Evolutionary conservation across 2,113 vertebrate genomes (phyloP), one percentile per base, ranked within the genome.

Genomic region (Tupaia tana): DNA sequence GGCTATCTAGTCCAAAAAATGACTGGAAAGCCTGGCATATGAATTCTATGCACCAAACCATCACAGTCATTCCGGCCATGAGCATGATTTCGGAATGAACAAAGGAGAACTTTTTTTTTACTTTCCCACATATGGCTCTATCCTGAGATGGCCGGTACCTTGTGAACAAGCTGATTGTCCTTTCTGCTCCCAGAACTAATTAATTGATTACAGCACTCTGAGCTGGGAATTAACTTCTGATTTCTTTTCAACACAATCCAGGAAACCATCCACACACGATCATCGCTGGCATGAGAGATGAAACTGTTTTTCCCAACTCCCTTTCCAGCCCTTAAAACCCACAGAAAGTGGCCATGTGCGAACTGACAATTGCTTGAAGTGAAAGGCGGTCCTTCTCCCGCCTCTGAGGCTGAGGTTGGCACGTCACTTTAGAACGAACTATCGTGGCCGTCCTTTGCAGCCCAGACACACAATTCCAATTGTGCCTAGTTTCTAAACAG

Each of bases 381-480:
- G 7, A 34, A 59, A 34, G 0, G 29, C 1, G 16, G 0, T 27
- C 27, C 20, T 9, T 9, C 1, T 7, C 25, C 66, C 25, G 14
- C n/a, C 15, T 67, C 29, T 1, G 20, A 43, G 85, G 19, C 0
- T 16, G 27, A 20, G 24, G 15, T 3, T 27, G 71, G 58, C 31
- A 16, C 13, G 1, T 2, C 6, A 18, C 29, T 58, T 8, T 11
- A 12, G 74, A 56, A 34, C 0, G 19, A 7, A 24, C 7, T 2
- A 2, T 19, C n/a, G 0, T 5, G 18, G 12, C 0, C 0, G 61
- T 1, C 11, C 27, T 4, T 0, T 4, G 43, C 4, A 52, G 18
- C 56, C 31, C 34, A 12, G 4, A 2, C 61, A 19, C 74, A 66
- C 22, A 12, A 18, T 19, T 66, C 13, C 12, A 5, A 7, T 8